phyloP scores from a whole-genome alignment of 2,797 vertebrate genomes.

The Sebastes diaconus region DNA sequence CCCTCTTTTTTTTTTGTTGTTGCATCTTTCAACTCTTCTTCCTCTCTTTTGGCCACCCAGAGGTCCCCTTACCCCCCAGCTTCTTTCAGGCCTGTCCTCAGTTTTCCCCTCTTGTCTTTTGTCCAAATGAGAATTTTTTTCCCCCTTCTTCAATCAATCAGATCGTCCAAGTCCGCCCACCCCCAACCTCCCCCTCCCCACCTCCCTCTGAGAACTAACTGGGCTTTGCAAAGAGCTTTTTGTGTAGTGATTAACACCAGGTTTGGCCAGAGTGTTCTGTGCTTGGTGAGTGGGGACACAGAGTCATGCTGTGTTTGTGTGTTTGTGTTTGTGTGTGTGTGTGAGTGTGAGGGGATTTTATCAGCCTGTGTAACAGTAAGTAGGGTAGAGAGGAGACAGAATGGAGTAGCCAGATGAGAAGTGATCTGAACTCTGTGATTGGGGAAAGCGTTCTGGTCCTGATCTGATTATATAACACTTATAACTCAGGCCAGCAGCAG shows the following conservation, averaged over 20 bases:
- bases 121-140: conserved; percentile 36
- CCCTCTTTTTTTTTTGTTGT: neutral
- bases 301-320: conserved; percentile 8
- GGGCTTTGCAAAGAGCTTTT: conserved; percentile 72
- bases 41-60: conserved; percentile 10
- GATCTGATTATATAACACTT: conserved; percentile 73
- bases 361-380: conserved; percentile 53
- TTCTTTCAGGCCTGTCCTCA: conserved; percentile 47
- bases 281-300: conserved; percentile 51
- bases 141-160: conserved; percentile 46
- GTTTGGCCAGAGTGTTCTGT: conserved; percentile 70
- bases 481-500: conserved; percentile 48
- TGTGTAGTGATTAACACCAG: conserved; percentile 74
- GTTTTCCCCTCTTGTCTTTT: conserved; percentile 51
- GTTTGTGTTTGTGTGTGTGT: conserved; percentile 11
- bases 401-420: conserved; percentile 75
- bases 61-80: neutral
- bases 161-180: conserved; percentile 45
- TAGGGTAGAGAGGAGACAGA: conserved; percentile 58
- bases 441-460: conserved; percentile 60
- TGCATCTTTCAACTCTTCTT: conserved; percentile 20
- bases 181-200: neutral
- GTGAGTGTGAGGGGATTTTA: conserved; percentile 36
- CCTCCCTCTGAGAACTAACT: conserved; percentile 67
- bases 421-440: conserved; percentile 68